Conservation (phyloP, 1,140 invertebrate species). For the Tachypleus tridentatus region DNA sequence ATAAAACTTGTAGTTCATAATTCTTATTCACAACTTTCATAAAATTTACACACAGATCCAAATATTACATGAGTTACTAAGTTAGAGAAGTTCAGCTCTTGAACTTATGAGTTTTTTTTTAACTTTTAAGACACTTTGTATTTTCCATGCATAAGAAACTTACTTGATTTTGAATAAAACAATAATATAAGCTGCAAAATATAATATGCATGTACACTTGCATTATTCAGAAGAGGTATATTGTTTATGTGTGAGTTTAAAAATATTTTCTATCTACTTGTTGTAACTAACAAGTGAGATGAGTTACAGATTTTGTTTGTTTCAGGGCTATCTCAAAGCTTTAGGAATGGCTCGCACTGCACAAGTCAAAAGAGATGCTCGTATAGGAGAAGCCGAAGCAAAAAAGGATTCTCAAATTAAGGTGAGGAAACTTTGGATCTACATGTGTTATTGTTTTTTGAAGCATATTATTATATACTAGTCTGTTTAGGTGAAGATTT, state of each 20-base stretch:
- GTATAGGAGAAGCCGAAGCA: conserved; percentile 92
- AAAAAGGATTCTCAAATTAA: conserved; percentile 66
- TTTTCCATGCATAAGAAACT: neutral
- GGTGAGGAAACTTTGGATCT: conserved; percentile 28
- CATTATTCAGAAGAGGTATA: neutral
- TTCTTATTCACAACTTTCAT: too few relatives aligned
- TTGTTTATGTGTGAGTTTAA: neutral
- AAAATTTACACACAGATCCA: too few relatives aligned
- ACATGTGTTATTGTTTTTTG: too few relatives aligned
- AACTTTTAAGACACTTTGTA: neutral
- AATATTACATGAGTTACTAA: too few relatives aligned
- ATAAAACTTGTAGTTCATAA: too few relatives aligned
- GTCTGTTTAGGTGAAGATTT: too few relatives aligned
- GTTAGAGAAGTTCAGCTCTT: too few relatives aligned
- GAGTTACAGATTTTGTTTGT: conserved; percentile 21
- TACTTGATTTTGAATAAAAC: conserved; percentile 1
- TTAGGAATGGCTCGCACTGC: conserved; percentile 92
- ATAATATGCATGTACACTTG: conserved; percentile 3
- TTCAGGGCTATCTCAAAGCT: conserved; percentile 82
- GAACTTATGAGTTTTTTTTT: too few relatives aligned
- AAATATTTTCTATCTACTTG: too few relatives aligned
- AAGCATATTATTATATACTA: too few relatives aligned
- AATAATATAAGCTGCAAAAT: neutral
- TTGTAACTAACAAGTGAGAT: neutral
- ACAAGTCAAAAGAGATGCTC: conserved; percentile 89